Percentiles rank a stretch among this genome's conserved stretches.
These are phyloP conservation scores for Heliconius eleuchia DNA, from an alignment of 1,140 invertebrate species.

Conservation along the genomic window DNA sequence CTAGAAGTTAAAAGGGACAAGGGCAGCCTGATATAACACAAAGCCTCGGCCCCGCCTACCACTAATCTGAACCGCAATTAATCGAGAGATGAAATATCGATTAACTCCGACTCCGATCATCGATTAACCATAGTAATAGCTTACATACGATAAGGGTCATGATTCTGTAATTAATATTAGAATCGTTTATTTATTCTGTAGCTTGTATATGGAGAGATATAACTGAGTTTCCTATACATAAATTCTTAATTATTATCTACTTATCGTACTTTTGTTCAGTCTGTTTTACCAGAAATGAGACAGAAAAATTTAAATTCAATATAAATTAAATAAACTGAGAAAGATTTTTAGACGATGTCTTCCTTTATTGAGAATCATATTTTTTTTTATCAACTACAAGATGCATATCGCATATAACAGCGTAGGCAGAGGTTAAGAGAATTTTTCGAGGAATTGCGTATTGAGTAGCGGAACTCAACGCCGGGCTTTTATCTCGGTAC, in stretches of 20 bases:
- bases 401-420: too few species aligned
- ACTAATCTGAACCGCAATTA: conserved; percentile 71
- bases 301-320: background rate
- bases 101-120: conserved; percentile 48
- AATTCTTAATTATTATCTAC: background rate
- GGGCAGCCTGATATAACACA: conserved; percentile 59
- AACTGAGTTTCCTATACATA: background rate
- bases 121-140: conserved; percentile 38
- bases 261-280: background rate
- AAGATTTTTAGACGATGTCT: too few species aligned
- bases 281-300: background rate
- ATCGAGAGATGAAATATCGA: conserved; percentile 66
- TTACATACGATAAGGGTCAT: conserved; percentile 11
- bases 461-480: too few species aligned
- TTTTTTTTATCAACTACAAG: too few species aligned
- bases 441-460: too few species aligned
- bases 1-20: conserved; percentile 48
- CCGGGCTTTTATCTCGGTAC: too few species aligned
- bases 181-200: background rate
- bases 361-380: too few species aligned
- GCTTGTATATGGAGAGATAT: background rate
- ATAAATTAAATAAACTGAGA: too few species aligned
- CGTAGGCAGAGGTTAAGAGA: too few species aligned
- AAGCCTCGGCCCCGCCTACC: conserved; percentile 61
- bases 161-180: conserved; percentile 9